phyloP scores from a whole-genome alignment of 2,888 invertebrate species.

The Siphlonurus alternatus region DNA sequence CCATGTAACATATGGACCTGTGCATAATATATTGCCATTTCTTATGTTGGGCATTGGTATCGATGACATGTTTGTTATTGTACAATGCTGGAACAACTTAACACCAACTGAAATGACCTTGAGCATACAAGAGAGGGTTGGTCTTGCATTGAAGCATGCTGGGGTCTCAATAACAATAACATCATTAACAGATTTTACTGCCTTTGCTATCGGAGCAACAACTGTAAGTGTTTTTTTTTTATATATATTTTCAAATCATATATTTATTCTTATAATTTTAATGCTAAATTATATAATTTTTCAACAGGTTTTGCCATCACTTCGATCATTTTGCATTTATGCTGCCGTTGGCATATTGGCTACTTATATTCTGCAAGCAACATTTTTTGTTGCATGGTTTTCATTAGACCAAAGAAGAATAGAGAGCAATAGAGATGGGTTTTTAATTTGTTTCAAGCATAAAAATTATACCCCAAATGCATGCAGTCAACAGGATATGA shows the following conservation, averaged over 20 bases:
- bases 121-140: conserved; percentile 19
- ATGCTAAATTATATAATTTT: background rate
- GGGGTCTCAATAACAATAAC: conserved; percentile 29
- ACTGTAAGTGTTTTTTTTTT: conserved; percentile 21
- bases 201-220: conserved; percentile 25
- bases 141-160: conserved; percentile 22
- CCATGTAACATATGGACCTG: conserved; percentile 59
- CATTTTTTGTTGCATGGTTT: conserved; percentile 27
- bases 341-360: conserved; percentile 25
- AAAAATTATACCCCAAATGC: conserved; percentile 18
- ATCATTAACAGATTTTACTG: conserved; percentile 26
- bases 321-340: conserved; percentile 28
- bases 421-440: conserved; percentile 14
- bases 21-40: conserved; percentile 67
- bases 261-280: too few species aligned
- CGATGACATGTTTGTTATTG: conserved; percentile 26
- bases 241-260: too few species aligned
- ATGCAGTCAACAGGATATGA: conserved; percentile 20
- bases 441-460: conserved; percentile 18
- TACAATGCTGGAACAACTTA: conserved; percentile 15
- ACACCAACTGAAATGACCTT: background rate
- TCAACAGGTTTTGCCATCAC: background rate
- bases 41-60: conserved; percentile 55
- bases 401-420: conserved; percentile 22
- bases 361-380: conserved; percentile 24